A percentile compares a stretch with the other conserved stretches of the same genome.
Conservation (phyloP, 53 echinoderm and acorn worm species). For the Echinarachnius parma region DNA sequence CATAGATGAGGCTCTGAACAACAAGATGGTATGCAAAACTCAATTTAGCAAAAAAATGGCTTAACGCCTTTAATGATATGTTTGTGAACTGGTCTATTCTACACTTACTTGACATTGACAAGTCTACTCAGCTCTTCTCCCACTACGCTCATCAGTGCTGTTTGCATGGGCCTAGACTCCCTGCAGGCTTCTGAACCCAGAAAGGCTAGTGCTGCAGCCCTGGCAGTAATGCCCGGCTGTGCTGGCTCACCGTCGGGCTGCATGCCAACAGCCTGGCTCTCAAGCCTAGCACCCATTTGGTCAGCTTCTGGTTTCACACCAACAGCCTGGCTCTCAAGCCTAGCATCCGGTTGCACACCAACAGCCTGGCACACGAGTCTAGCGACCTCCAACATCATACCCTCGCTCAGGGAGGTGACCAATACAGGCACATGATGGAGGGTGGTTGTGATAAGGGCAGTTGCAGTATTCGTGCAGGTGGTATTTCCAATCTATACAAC, state of each 20-base stretch:
- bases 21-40: no score
- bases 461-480: not conserved
- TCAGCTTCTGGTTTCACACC: not conserved
- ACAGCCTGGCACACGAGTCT: conserved; percentile 44
- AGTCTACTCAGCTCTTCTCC: conserved; percentile 35
- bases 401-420: conserved; percentile 12
- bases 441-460: not conserved
- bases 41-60: no score
- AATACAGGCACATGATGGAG: conserved; percentile 5
- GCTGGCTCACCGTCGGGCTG: no score
- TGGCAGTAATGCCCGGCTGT: conserved; percentile 2
- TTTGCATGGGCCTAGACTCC: conserved; percentile 76
- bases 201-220: conserved; percentile 30
- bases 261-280: no score
- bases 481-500: not conserved
- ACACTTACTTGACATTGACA: no score
- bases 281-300: no score
- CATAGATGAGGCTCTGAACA: no score
- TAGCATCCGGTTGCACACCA: not conserved
- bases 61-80: no score
- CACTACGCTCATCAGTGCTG: conserved; percentile 45
- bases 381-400: conserved; percentile 9
- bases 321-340: no score
- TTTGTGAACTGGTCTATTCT: no score
- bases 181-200: conserved; percentile 51